Conservation (phyloP, 2,888 invertebrate species). For the Scaeva pyrastri region DNA sequence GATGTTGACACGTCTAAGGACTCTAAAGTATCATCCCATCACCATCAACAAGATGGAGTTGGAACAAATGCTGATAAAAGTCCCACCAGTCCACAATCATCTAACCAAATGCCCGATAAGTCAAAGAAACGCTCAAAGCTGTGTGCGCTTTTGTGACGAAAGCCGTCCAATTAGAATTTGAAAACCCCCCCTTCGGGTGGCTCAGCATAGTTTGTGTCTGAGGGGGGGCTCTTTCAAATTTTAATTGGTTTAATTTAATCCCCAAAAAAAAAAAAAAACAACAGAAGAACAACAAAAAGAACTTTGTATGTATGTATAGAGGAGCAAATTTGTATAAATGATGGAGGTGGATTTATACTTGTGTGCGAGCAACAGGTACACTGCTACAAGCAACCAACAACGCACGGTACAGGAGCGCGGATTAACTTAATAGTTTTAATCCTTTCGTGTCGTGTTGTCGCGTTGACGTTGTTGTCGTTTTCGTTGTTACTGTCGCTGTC, state of each 20-base stretch:
- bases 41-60: constrained; percentile 1
- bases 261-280: neutral
- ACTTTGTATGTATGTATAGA: neutral
- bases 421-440: constrained; percentile 14
- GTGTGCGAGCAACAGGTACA: too few relatives aligned
- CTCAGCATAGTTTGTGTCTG: constrained; percentile 37
- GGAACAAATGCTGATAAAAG: constrained; percentile 81
- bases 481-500: neutral
- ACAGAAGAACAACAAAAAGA: neutral
- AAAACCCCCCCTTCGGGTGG: constrained; percentile 78
- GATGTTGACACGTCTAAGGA: constrained; percentile 79
- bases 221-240: constrained; percentile 77
- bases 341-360: too few relatives aligned
- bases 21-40: constrained; percentile 48
- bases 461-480: neutral
- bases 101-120: constrained; percentile 79
- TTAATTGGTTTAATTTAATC: constrained; percentile 79
- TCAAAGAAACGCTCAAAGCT: constrained; percentile 84
- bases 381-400: constrained; percentile 13
- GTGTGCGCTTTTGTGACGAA: constrained; percentile 84
- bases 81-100: constrained; percentile 82
- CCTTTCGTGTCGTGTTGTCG: constrained; percentile 4
- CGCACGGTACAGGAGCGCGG: constrained; percentile 27
- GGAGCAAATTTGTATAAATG: neutral
- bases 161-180: constrained; percentile 83